These are phyloP conservation scores for Caenorhabditis remanei DNA, from an alignment of 1,140 invertebrate species.

Conservation along the genomic window DNA sequence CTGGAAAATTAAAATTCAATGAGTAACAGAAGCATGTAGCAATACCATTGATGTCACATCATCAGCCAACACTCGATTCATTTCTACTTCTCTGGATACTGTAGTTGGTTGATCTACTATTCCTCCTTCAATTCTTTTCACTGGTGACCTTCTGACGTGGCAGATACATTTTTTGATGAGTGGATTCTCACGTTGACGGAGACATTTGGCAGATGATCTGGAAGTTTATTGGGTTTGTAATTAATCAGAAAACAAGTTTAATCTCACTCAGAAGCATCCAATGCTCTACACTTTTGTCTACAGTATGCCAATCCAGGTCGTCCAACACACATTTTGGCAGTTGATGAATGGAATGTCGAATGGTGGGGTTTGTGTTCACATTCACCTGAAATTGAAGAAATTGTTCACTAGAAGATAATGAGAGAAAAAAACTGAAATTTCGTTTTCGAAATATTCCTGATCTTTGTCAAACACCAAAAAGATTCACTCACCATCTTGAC, in stretches of 20 bases:
- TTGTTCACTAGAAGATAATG: neutral
- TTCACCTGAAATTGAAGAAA: conserved; percentile 8
- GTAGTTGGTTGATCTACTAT: conserved; percentile 11
- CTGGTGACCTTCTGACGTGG: conserved; percentile 53
- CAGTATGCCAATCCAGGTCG: conserved; percentile 46
- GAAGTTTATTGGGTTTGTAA: neutral
- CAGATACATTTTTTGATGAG: conserved; percentile 57
- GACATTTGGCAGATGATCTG: conserved; percentile 57
- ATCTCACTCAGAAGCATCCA: conserved; percentile 52
- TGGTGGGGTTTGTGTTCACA: conserved; percentile 47
- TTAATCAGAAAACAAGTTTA: neutral
- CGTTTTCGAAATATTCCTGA: too few relatives aligned
- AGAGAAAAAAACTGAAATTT: neutral
- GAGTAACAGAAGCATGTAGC: neutral
- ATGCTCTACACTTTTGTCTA: conserved; percentile 49
- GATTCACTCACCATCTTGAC: conserved; percentile 27
- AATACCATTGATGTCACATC: conserved; percentile 27
- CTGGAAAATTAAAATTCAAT: neutral
- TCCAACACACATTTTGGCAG: conserved; percentile 53
- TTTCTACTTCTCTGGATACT: conserved; percentile 29
- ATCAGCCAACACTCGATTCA: conserved; percentile 42
- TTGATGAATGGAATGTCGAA: conserved; percentile 13
- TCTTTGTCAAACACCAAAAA: neutral
- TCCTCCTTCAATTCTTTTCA: conserved; percentile 55
- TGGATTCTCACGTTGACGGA: conserved; percentile 49